phyloP scores from a whole-genome alignment of 2,797 vertebrate genomes.

The Erpetoichthys calabaricus region DNA sequence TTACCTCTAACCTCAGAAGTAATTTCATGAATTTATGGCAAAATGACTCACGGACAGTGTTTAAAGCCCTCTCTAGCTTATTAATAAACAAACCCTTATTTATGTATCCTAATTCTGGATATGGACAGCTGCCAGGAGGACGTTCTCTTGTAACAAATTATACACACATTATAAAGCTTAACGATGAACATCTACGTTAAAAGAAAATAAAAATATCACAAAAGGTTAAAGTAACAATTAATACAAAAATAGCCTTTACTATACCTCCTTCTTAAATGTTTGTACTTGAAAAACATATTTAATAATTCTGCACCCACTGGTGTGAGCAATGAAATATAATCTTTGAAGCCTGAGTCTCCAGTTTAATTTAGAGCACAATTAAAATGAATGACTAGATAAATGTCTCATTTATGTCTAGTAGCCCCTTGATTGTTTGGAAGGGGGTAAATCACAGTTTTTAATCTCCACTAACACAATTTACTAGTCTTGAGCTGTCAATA shows the following conservation, averaged over 20 bases:
- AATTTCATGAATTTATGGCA: no score
- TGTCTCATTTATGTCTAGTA: conserved; percentile 3
- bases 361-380: conserved; percentile 5
- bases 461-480: neutral
- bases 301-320: no score
- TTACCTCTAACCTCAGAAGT: no score
- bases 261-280: neutral
- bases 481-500: neutral
- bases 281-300: no score
- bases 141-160: no score
- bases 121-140: no score
- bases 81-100: no score
- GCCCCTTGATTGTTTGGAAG: neutral
- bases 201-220: no score
- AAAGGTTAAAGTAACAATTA: neutral
- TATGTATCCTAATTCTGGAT: no score
- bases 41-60: no score
- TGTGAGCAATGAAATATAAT: neutral
- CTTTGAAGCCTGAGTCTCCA: neutral
- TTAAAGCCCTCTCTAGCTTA: no score
- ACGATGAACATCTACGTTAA: neutral
- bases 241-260: neutral
- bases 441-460: neutral
- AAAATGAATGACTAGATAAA: conserved; percentile 5
- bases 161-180: no score